Evolutionary conservation across 2,797 vertebrate species (phyloP).

Genomic region (Periophthalmus magnuspinnatus): DNA sequence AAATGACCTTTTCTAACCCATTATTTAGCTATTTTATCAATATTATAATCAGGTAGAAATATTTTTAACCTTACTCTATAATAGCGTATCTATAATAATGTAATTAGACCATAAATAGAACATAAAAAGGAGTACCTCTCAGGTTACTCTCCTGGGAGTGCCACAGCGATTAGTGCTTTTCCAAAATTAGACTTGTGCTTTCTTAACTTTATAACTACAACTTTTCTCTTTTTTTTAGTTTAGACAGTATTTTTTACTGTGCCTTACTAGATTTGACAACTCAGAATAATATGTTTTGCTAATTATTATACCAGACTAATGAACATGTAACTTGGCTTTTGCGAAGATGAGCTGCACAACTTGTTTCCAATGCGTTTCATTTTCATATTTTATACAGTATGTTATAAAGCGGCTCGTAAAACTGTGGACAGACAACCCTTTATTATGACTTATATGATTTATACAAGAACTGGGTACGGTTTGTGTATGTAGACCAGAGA

Average conservation of each 20-base stretch:
- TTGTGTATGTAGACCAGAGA: neutral
- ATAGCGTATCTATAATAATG: neutral
- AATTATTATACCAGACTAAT: neutral
- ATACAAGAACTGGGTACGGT: neutral
- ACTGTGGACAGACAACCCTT: conserved; percentile 3
- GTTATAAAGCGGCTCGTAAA: neutral
- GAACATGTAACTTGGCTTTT: neutral
- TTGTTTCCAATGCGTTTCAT: neutral
- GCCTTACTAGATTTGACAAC: conserved; percentile 1
- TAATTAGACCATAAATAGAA: no score
- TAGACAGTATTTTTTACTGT: neutral
- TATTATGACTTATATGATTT: neutral
- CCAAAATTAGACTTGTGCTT: neutral
- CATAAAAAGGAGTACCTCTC: neutral
- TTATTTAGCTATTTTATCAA: neutral
- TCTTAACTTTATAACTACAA: neutral
- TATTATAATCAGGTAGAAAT: neutral
- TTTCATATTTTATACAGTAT: neutral
- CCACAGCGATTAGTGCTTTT: neutral
- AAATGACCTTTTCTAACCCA: neutral
- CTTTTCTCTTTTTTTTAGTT: neutral
- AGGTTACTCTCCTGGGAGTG: neutral
- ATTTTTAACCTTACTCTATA: no score
- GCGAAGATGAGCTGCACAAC: neutral
- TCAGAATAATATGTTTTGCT: neutral